Evolutionary conservation across 1,140 invertebrate genomes (phyloP).

Genomic region (Fopius arisanus): DNA sequence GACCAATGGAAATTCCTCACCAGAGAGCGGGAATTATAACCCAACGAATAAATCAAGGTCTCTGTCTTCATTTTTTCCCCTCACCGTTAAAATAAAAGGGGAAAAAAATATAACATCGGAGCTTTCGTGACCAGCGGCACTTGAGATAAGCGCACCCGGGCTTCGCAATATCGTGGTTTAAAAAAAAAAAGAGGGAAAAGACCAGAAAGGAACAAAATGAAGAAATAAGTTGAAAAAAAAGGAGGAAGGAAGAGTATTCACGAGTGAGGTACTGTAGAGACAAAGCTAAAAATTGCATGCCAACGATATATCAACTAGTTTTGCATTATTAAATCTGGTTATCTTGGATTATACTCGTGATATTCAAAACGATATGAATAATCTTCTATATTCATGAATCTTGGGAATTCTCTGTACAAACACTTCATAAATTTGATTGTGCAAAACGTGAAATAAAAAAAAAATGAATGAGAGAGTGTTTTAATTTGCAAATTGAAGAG

Average conservation of each 20-base stretch:
- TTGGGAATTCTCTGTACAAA: slow-evolving; percentile 3
- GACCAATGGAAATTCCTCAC: background rate
- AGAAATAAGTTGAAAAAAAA: slow-evolving; percentile 14
- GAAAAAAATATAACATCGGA: slow-evolving; percentile 21
- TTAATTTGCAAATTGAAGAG: background rate
- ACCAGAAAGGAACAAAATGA: background rate
- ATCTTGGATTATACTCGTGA: slow-evolving; percentile 23
- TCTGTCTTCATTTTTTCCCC: slow-evolving; percentile 7
- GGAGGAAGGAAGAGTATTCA: slow-evolving; percentile 6
- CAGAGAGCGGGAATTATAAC: background rate
- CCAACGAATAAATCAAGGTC: background rate
- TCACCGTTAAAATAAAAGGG: background rate
- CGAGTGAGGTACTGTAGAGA: slow-evolving; percentile 11
- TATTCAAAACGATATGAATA: slow-evolving; percentile 20
- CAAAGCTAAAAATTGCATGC: slow-evolving; percentile 31
- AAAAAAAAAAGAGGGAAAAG: slow-evolving; percentile 19
- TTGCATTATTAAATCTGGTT: slow-evolving; percentile 36
- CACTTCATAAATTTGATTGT: slow-evolving; percentile 17
- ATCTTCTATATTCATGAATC: slow-evolving; percentile 22
- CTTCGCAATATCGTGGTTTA: slow-evolving; percentile 32
- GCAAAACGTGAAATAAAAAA: background rate
- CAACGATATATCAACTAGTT: slow-evolving; percentile 33
- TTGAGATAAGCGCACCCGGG: slow-evolving; percentile 34
- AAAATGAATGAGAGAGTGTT: background rate
- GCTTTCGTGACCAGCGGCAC: slow-evolving; percentile 35